Conservation (phyloP, 2,797 vertebrate genomes). For the Odontamblyopus rebecca region DNA sequence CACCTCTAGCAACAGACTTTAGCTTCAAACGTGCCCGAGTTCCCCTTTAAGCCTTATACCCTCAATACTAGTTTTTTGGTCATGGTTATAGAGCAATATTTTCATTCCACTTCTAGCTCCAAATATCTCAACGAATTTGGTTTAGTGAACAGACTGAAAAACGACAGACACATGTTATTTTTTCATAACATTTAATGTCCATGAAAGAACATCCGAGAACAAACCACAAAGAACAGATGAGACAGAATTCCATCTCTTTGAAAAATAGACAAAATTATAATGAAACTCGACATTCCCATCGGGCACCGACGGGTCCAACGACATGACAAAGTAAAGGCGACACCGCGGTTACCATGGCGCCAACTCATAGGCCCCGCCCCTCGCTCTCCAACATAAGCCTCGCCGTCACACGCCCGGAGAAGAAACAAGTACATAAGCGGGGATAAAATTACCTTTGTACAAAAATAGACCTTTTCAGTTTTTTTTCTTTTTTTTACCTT, state of each 20-base stretch:
- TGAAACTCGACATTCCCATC: slow-evolving; percentile 62
- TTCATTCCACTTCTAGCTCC: too few species aligned
- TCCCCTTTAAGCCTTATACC: too few species aligned
- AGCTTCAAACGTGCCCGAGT: too few species aligned
- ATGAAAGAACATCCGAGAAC: slow-evolving; percentile 82
- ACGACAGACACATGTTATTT: slow-evolving; percentile 28
- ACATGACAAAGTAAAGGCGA: slow-evolving; percentile 38
- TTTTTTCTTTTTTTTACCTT: slow-evolving; percentile 52
- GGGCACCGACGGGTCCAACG: slow-evolving; percentile 55
- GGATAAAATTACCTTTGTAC: slow-evolving; percentile 99
- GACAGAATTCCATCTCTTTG: slow-evolving; percentile 70
- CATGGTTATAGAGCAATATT: too few species aligned
- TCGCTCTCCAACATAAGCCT: slow-evolving; percentile 23
- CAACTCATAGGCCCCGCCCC: neutral
- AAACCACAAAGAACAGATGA: slow-evolving; percentile 78
- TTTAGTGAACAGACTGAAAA: neutral
- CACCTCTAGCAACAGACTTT: too few species aligned
- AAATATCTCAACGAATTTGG: too few species aligned
- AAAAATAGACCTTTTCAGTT: slow-evolving; percentile 96
- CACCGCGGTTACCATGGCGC: neutral
- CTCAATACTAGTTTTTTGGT: too few species aligned
- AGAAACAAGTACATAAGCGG: slow-evolving; percentile 79
- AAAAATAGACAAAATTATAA: slow-evolving; percentile 76
- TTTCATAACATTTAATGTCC: slow-evolving; percentile 75
- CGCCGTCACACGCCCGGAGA: slow-evolving; percentile 77